These are phyloP conservation scores for Halocynthia aurantium DNA, from an alignment of 23 tunicate species.

Conservation along the genomic window DNA sequence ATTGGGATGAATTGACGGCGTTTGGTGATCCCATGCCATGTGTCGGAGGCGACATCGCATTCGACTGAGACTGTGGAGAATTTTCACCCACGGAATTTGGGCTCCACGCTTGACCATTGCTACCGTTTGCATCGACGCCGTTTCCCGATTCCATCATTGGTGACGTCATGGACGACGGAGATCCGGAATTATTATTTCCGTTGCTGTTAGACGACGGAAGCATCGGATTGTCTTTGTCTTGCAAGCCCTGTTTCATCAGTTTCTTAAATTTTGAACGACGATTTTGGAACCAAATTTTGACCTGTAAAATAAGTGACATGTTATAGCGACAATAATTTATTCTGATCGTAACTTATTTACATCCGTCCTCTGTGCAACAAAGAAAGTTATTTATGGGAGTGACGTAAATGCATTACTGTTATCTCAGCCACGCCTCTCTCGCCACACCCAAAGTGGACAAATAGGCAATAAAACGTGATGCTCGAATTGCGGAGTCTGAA, in stretches of 20 bases:
- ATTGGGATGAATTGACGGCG: slow-evolving; percentile 11
- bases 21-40: slow-evolving; percentile 69
- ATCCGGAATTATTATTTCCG: slow-evolving; percentile 71
- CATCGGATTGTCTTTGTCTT: slow-evolving; percentile 88
- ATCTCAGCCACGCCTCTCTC: too few relatives aligned
- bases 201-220: slow-evolving; percentile 72
- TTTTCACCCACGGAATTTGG: slow-evolving; percentile 69
- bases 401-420: too few relatives aligned
- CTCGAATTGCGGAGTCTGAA: too few relatives aligned
- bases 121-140: slow-evolving; percentile 21
- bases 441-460: too few relatives aligned
- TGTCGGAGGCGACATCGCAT: slow-evolving; percentile 53
- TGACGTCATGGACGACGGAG: slow-evolving; percentile 85
- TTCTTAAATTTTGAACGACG: slow-evolving; percentile 97
- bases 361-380: too few relatives aligned
- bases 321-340: background rate
- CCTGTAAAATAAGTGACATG: slow-evolving; percentile 34
- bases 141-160: slow-evolving; percentile 55
- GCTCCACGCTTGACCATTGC: slow-evolving; percentile 45
- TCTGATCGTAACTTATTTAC: too few relatives aligned
- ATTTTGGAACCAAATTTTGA: slow-evolving; percentile 98
- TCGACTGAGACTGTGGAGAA: slow-evolving; percentile 46
- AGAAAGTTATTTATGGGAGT: too few relatives aligned
- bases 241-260: slow-evolving; percentile 89
- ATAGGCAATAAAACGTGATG: too few relatives aligned